Evolutionary conservation across 1,140 invertebrate species (phyloP), one percentile per base, ranked within the genome.

Genomic region (Bathynomus jamesi): DNA sequence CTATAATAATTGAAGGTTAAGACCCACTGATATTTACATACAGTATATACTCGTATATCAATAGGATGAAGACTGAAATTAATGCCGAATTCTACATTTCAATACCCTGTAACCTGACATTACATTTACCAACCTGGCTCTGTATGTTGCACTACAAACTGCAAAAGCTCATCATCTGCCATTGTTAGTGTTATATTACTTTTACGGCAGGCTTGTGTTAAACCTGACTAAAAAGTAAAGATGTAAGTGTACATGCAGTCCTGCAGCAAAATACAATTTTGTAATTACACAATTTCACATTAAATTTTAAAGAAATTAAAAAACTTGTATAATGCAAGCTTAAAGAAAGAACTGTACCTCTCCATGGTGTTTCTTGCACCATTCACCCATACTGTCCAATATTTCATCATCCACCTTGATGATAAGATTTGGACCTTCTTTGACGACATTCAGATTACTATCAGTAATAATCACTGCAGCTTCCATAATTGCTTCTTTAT

Each of bases 391-490:
- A 60, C 82, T 83, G 67, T 89, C 83, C 65, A 97, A 84, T 21
- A 92, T 81, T 17, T 85, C 80, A 73, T 91, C 85, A 8, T 90
- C 82, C 78, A 96, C 91, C 80, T 95, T 85, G 77, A 98, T 90
- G 3, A 95, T 83, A n/a, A 95, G 81, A 79, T 89, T 84, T 5
- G 90, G 89, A 62, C 89, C 88, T 81, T 92, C 87, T 17, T 89
- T 91, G 46, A 95, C 81, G 5, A 93, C 82, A 77, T 94, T 89
- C 4, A 97, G 82, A 65, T 95, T 79, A 17, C 83, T 83, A 82
- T 96, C 91, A 0, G 94, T 97, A 28, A 98, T 84, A 31, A 97
- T 79, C 81, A 92, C 93, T 0, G 93, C 91, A 72, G 95, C 86
- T 85, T 98, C 95, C 75, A 98, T 81, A 29, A 98, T 92, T 71